phyloP scores from a whole-genome alignment of 2,888 invertebrate genomes.

The Diploptera punctata region DNA sequence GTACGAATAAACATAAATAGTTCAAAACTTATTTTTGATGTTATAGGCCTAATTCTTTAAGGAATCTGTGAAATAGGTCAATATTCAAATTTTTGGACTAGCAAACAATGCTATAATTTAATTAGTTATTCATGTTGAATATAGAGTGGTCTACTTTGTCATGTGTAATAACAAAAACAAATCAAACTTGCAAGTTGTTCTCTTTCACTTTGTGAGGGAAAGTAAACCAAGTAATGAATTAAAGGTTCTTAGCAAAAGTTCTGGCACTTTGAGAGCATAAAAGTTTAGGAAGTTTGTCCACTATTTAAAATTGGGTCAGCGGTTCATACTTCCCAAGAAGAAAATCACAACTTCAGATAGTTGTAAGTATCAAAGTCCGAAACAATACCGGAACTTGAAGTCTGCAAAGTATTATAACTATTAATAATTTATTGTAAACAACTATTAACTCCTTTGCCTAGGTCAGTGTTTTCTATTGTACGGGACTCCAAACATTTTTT shows the following conservation, averaged over 20 bases:
- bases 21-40: too few species aligned
- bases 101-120: too few species aligned
- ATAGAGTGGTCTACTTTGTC: too few species aligned
- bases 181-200: not conserved
- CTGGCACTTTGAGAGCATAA: slow-evolving; percentile 5
- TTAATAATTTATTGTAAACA: not conserved
- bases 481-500: too few species aligned
- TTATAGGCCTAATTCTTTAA: too few species aligned
- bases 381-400: not conserved
- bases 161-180: slow-evolving; percentile 12
- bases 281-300: slow-evolving; percentile 25
- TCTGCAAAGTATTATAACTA: not conserved
- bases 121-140: too few species aligned
- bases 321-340: slow-evolving; percentile 8
- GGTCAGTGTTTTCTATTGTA: too few species aligned
- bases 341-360: not conserved
- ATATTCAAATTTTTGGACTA: too few species aligned
- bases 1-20: too few species aligned
- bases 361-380: not conserved
- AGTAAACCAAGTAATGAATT: slow-evolving; percentile 24
- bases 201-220: slow-evolving; percentile 3
- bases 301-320: slow-evolving; percentile 27
- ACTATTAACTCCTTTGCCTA: not conserved
- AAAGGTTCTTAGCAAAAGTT: slow-evolving; percentile 19
- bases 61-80: too few species aligned